Conservation (phyloP, 2,113 vertebrate genomes). For the Mola mola region DNA sequence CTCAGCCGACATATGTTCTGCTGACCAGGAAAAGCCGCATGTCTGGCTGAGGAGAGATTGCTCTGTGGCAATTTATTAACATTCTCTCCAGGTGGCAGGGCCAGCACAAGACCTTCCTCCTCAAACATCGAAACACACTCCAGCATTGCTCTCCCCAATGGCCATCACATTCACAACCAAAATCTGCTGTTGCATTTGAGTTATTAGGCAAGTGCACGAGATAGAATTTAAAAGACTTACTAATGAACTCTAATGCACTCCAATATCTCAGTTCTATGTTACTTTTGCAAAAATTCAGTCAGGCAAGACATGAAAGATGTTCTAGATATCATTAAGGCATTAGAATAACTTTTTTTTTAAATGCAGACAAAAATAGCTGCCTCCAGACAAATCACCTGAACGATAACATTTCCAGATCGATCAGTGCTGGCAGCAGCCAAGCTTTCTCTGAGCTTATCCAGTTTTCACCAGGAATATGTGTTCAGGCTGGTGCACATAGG, state of each 20-base stretch:
- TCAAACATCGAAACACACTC: neutral
- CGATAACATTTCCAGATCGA: slow-evolving; percentile 67
- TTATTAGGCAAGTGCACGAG: slow-evolving; percentile 50
- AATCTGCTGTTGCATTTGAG: slow-evolving; percentile 24
- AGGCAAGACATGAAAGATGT: slow-evolving; percentile 49
- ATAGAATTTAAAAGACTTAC: slow-evolving; percentile 43
- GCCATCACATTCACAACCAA: slow-evolving; percentile 30
- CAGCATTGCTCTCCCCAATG: neutral
- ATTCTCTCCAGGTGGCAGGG: slow-evolving; percentile 39
- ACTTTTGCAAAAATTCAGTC: slow-evolving; percentile 48
- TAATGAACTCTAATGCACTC: slow-evolving; percentile 49
- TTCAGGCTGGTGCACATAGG: slow-evolving; percentile 50
- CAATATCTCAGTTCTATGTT: slow-evolving; percentile 50
- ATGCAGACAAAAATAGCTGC: slow-evolving; percentile 58
- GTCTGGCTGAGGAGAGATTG: slow-evolving; percentile 48
- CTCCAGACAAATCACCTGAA: slow-evolving; percentile 56
- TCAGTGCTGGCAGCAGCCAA: slow-evolving; percentile 58
- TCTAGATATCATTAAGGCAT: slow-evolving; percentile 57
- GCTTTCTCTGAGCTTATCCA: slow-evolving; percentile 34
- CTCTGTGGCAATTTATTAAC: slow-evolving; percentile 59
- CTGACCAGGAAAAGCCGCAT: slow-evolving; percentile 62
- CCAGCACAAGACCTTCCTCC: slow-evolving; percentile 32
- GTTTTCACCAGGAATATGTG: slow-evolving; percentile 58
- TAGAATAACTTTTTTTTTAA: slow-evolving; percentile 53
- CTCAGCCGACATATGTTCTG: slow-evolving; percentile 60